Percentiles rank a stretch among this genome's conserved stretches.
These are phyloP conservation scores for Caenorhabditis imperialis DNA, from an alignment of 2,888 invertebrate species.

Conservation along the genomic window DNA sequence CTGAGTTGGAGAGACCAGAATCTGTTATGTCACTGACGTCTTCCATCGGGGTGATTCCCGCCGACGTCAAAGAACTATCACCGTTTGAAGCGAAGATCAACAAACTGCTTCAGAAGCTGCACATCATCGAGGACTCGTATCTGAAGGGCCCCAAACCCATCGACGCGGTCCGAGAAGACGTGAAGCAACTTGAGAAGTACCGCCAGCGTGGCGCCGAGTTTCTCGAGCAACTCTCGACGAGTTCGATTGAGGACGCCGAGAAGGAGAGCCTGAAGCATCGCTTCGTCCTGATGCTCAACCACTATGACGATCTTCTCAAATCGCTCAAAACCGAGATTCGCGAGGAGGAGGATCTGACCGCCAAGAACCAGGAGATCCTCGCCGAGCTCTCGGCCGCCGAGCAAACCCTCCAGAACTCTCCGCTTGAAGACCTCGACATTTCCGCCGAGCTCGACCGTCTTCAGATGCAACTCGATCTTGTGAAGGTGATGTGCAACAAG, in stretches of 20 bases:
- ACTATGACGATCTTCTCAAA: slow-evolving; percentile 46
- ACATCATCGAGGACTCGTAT: slow-evolving; percentile 51
- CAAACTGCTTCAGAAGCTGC: slow-evolving; percentile 49
- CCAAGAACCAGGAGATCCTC: slow-evolving; percentile 62
- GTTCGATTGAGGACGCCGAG: slow-evolving; percentile 51
- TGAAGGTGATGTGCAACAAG: slow-evolving; percentile 64
- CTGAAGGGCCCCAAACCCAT: slow-evolving; percentile 59
- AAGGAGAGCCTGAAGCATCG: slow-evolving; percentile 53
- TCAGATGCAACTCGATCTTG: slow-evolving; percentile 67
- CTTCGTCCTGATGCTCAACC: slow-evolving; percentile 37
- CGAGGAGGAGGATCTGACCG: slow-evolving; percentile 60
- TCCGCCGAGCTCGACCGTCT: slow-evolving; percentile 63
- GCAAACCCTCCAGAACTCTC: slow-evolving; percentile 53
- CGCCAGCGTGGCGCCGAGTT: slow-evolving; percentile 37
- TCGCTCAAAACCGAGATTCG: slow-evolving; percentile 53
- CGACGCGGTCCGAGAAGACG: slow-evolving; percentile 46
- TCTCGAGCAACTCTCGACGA: slow-evolving; percentile 39
- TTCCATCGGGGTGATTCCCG: slow-evolving; percentile 52
- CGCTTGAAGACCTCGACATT: slow-evolving; percentile 56
- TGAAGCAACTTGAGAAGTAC: slow-evolving; percentile 55
- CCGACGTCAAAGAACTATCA: slow-evolving; percentile 41
- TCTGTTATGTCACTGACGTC: slow-evolving; percentile 66
- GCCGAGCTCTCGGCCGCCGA: slow-evolving; percentile 54
- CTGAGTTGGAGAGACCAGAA: slow-evolving; percentile 65
- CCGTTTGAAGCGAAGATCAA: slow-evolving; percentile 51